Evolutionary conservation across 2,888 invertebrate genomes (phyloP), one percentile per base, ranked within the genome.

Genomic region (Hybos culiciformis): DNA sequence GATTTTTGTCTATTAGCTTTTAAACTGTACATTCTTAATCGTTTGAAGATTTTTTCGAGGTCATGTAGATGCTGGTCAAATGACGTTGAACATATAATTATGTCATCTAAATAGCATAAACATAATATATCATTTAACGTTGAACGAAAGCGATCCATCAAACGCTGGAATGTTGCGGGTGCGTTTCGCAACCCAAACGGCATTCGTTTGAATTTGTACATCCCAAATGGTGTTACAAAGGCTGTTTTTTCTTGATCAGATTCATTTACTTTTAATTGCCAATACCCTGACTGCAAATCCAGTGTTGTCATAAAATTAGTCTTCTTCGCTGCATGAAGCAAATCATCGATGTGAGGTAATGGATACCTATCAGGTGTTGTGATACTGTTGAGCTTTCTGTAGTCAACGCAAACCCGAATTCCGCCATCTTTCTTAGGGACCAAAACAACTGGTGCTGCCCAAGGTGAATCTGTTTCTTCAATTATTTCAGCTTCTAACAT

Each of bases 351-450:
- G 3, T 33, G 26, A n/a, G 14, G 39, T 12, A 45, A 12, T n/a
- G 40, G 37, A 17, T 43, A 43, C 6, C 33, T 7, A 43, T 43
- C 40, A 20, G 43, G 43, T 20, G 32, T 37, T 9, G 46, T 46
- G 15, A 45, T 37, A 8, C 41, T 41, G 24, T 45, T 45, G 3
- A 45, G 18, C 21, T 37, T 11, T 6, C 45, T 21, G 21, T 45
- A 45, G 18, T 41, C 38, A 11, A 45, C 26, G 8, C 38, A 41
- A 1, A 57, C 42, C 5, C 56, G n/a, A 2, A 44, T 19, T 2
- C 41, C 39, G 0, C 54, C 56, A 43, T 55, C 38, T 34, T 51
- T 51, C 45, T 57, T 56, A 5, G 46, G 42, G 0, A 54, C 51
- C 23, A 57, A 17, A 2, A 17, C 34, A 3, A 52, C 36, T 17